Evolutionary conservation across 2,797 vertebrate genomes (phyloP), one percentile per base, ranked within the genome.

Genomic region (Centropyge bicolor): DNA sequence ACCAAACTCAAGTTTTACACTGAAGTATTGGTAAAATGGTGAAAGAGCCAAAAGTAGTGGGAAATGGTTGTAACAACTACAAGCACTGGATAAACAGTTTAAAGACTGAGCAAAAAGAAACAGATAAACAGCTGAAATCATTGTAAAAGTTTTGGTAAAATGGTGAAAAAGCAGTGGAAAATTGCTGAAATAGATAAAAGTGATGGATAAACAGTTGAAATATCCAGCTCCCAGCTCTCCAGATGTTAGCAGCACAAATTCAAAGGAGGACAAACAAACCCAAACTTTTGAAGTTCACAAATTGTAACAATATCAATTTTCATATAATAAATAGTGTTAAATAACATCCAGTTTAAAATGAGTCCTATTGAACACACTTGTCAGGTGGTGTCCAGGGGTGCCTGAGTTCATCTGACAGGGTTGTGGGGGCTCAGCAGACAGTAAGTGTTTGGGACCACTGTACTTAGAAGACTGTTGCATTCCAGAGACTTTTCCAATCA

Each of bases 401-500:
- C 43, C 48, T 54, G 1, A 17, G 14, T 36, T 52, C 36, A 20
- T 52, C 6, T 61, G 35, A 59, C 36, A n/a, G 56, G 35, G 2
- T 35, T 20, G 64, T 40, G 17, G 43, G 36, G 84, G 46, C 31
- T 46, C 57, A 67, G 35, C 35, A 52, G 45, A 60, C 31, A 60
- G 20, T 36, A 31, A 49, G 51, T 24, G 35, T 35, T 74, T 70
- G 56, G 56, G 71, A 59, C 10, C 64, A 43, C 62, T 81, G 69
- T 19, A 69, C 69, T 31, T 8, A 11, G 46, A 80, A 57, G 72
- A 69, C 78, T 87, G 87, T 87, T 68, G 76, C 92, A 94, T 95
- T 95, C 92, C 94, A 88, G 87, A 93, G 86, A 70, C 85, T 79
- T 70, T 91, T 94, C 91, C 90, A 92, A 86, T 94, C 88, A 89